Evolutionary conservation across 2,888 invertebrate genomes (phyloP).

Genomic region (Scaptomyza caliginosa): DNA sequence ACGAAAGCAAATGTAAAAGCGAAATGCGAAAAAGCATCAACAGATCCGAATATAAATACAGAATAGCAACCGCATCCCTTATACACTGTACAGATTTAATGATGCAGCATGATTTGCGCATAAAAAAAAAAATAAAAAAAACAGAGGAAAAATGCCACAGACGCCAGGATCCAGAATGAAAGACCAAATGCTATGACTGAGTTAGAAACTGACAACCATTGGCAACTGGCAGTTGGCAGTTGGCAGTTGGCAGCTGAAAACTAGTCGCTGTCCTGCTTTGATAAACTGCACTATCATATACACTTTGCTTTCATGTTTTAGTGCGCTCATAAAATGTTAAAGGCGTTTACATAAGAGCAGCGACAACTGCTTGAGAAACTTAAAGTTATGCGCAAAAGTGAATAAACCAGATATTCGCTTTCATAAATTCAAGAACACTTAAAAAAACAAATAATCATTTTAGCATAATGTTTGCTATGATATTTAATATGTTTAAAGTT

Average conservation of each 20-base stretch:
- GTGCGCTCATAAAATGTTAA: constrained; percentile 60
- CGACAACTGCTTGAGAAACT: constrained; percentile 27
- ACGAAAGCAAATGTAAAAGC: constrained; percentile 67
- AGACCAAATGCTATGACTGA: constrained; percentile 14
- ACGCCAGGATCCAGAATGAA: constrained; percentile 34
- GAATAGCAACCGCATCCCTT: constrained; percentile 38
- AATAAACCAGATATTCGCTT: constrained; percentile 54
- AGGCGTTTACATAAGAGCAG: constrained; percentile 37
- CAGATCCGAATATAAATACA: not conserved
- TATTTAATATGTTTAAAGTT: no score
- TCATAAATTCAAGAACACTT: constrained; percentile 23
- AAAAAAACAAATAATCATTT: constrained; percentile 5
- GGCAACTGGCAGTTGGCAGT: constrained; percentile 31
- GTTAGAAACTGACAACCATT: constrained; percentile 55
- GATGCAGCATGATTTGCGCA: constrained; percentile 79
- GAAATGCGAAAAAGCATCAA: constrained; percentile 35
- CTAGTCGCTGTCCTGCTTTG: constrained; percentile 64
- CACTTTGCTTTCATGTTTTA: constrained; percentile 28
- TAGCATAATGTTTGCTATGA: no score
- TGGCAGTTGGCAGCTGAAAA: constrained; percentile 24
- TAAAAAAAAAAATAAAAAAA: constrained; percentile 59
- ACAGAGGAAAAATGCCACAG: constrained; percentile 37
- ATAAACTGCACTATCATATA: constrained; percentile 61
- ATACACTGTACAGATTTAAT: constrained; percentile 73
- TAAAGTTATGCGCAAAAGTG: constrained; percentile 56